These are phyloP conservation scores for Rhyacichthys aspro DNA, from an alignment of 2,797 vertebrate species.

Conservation along the genomic window DNA sequence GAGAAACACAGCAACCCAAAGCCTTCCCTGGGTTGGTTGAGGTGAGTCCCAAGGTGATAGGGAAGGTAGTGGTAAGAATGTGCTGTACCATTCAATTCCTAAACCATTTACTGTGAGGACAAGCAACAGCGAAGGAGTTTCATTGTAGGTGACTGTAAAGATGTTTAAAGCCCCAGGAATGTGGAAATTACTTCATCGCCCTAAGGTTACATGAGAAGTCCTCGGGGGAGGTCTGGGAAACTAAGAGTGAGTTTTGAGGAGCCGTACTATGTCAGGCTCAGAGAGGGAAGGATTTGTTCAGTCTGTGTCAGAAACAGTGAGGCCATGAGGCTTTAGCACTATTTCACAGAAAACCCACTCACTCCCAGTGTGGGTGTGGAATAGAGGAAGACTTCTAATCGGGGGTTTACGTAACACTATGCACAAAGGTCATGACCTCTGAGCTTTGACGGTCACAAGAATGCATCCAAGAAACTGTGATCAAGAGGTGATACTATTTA, in stretches of 20 bases:
- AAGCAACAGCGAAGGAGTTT: background rate
- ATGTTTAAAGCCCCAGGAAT: slow-evolving; percentile 51
- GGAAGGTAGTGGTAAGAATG: background rate
- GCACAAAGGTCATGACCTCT: slow-evolving; percentile 17
- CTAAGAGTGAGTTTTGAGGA: slow-evolving; percentile 15
- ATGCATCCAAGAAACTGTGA: background rate
- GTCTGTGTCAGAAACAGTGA: slow-evolving; percentile 16
- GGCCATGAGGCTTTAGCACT: slow-evolving; percentile 17
- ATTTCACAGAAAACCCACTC: slow-evolving; percentile 10
- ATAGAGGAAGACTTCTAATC: slow-evolving; percentile 1
- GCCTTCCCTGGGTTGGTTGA: background rate
- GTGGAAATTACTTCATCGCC: slow-evolving; percentile 52
- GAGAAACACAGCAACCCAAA: background rate
- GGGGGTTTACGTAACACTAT: slow-evolving; percentile 4
- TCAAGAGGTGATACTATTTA: background rate
- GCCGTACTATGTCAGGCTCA: slow-evolving; percentile 23
- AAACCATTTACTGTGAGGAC: background rate
- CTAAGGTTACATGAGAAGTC: slow-evolving; percentile 29
- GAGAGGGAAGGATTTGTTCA: slow-evolving; percentile 31
- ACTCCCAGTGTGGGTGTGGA: slow-evolving; percentile 18
- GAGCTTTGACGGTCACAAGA: slow-evolving; percentile 1
- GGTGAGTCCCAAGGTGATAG: slow-evolving; percentile 3
- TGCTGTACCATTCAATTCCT: background rate
- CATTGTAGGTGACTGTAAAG: background rate
- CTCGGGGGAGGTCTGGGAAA: slow-evolving; percentile 43